Percentiles rank a stretch among this genome's conserved stretches.
These are phyloP conservation scores for Peromyscus californicus DNA, from an alignment of 2,113 vertebrate genomes.

Conservation along the genomic window DNA sequence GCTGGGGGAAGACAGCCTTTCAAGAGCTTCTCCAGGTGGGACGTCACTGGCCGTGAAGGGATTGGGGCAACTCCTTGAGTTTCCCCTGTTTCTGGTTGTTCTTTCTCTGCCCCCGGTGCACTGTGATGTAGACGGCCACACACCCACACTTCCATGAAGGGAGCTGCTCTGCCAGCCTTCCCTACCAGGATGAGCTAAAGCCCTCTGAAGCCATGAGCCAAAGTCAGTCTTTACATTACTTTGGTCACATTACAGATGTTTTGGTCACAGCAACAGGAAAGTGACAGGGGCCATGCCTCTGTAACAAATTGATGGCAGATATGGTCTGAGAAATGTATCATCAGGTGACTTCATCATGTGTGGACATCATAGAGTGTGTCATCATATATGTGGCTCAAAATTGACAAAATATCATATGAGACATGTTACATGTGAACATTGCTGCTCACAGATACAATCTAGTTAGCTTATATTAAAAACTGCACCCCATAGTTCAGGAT, in stretches of 20 bases:
- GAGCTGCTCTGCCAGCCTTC: not conserved
- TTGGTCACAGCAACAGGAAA: not conserved
- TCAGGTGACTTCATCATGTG: not conserved
- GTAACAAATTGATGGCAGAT: not conserved
- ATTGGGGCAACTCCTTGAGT: not conserved
- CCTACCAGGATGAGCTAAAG: not conserved
- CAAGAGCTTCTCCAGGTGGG: too few relatives aligned
- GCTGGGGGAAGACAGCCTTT: not conserved
- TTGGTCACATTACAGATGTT: too few relatives aligned
- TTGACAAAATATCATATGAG: not conserved
- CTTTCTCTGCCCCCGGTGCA: not conserved
- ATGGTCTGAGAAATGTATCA: not conserved
- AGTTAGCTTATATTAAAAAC: constrained; percentile 28
- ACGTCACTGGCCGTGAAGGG: too few relatives aligned
- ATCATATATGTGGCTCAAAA: not conserved
- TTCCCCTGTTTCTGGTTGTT: not conserved
- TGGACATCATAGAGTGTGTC: not conserved
- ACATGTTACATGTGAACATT: not conserved
- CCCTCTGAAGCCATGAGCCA: not conserved
- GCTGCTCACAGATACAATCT: constrained; percentile 3
- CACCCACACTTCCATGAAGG: not conserved
- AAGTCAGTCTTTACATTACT: not conserved
- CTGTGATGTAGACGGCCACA: not conserved
- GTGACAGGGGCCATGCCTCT: not conserved
- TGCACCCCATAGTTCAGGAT: not conserved